Base-by-base conservation (phyloP, 2,888 invertebrate species). In the Conomelus anceps region DNA sequence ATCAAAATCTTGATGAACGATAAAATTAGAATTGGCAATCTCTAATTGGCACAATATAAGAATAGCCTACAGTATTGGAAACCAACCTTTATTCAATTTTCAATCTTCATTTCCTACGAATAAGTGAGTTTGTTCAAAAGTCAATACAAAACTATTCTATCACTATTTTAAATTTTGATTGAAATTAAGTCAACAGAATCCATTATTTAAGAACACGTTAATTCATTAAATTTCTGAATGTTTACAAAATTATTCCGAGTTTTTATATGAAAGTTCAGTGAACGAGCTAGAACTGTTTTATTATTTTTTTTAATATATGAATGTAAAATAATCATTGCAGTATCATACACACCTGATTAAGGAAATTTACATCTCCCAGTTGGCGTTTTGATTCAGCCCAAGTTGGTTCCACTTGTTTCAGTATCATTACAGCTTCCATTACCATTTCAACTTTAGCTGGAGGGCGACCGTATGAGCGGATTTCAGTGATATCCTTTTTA, bases 351-450 rank as follows among this genome's bases (percentile, higher is more conserved):
- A 94, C 94, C 91, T 93, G 95, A 92, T 96, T 96, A 84, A 97
- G 93, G 93, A 97, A 98, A 92, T 96, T 96, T 90, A 96, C 95
- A 92, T 97, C 97, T 90, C 97, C 97, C 22, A 98, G 95, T 92
- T 98, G 96, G 29, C 96, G 95, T 92, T 98, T 98, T 0, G 98
- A 96, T 93, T 97, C 97, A 0, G 96, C 95, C 98, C 98, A 98
- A 0, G 96, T 96, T 0, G 98, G 97, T 91, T 97, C 97, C 90
- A 95, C 94, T 94, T 96, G 94, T 92, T 95, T 94, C 23, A 98
- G 93, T 92, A 98, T 97, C 94, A 98, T 96, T 0, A 98, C 97
- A 20, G 98, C 97, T 93, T 98, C 98, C 95, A 98, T 95, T 0
- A 97, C 97, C 95, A 97, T 97, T 93, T 98, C 97, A 0, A 98